Conservation (phyloP, 2,113 vertebrate genomes). For the Corydoras maculifer region DNA sequence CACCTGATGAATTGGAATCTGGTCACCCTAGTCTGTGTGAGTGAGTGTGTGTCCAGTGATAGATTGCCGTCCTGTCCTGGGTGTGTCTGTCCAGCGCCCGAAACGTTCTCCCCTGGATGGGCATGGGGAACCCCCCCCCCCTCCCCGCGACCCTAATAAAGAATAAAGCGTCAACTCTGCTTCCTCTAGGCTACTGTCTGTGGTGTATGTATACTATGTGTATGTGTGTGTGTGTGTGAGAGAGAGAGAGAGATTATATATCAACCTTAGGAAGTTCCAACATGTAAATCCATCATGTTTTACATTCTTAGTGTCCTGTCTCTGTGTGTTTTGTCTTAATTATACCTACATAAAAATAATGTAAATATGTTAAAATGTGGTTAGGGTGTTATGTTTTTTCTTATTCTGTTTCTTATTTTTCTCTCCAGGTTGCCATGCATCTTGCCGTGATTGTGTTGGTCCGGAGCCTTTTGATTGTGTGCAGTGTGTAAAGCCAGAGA, state of each 20-base stretch:
- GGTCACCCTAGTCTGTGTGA: too few species aligned
- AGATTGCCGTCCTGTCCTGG: too few species aligned
- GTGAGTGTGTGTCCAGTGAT: too few species aligned
- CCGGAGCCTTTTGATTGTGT: conserved; percentile 65
- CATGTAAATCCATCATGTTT: conserved; percentile 11
- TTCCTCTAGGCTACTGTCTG: conserved; percentile 37
- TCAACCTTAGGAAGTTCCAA: conserved; percentile 47
- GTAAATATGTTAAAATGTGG: too few species aligned
- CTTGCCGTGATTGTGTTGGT: conserved; percentile 78
- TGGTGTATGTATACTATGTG: not conserved
- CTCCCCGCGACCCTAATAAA: too few species aligned
- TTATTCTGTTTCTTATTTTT: not conserved
- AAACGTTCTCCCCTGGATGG: too few species aligned
- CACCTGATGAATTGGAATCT: too few species aligned
- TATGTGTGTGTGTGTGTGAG: conserved; percentile 18
- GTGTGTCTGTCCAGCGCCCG: too few species aligned
- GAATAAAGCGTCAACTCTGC: not conserved
- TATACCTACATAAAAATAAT: too few species aligned
- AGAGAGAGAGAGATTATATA: conserved; percentile 28
- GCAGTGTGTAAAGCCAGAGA: conserved; percentile 63
- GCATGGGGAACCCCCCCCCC: too few species aligned
- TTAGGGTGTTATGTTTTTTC: too few species aligned
- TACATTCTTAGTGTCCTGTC: conserved; percentile 11
- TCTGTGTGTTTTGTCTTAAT: not conserved
- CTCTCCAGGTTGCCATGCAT: conserved; percentile 74